A percentile compares a stretch with the other conserved stretches of the same genome.
These are phyloP conservation scores for Harpagifer antarcticus DNA, from an alignment of 2,797 vertebrate genomes.

Conservation along the genomic window DNA sequence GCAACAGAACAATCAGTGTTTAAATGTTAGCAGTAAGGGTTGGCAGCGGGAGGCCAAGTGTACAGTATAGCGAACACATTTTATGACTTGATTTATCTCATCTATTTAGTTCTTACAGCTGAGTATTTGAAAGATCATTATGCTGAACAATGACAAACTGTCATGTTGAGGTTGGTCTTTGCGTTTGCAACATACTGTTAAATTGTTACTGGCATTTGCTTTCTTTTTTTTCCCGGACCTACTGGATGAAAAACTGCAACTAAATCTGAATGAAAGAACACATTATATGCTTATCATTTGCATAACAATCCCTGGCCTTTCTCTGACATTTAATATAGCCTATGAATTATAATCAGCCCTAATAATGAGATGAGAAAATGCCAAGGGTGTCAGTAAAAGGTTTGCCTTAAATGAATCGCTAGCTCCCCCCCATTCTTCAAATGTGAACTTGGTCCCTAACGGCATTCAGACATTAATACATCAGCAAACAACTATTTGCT, in stretches of 20 bases:
- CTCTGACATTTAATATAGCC: slow-evolving; percentile 85
- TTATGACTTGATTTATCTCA: slow-evolving; percentile 9
- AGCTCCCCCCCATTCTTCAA: slow-evolving; percentile 14
- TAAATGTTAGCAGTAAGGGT: slow-evolving; percentile 3
- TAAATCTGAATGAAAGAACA: slow-evolving; percentile 73
- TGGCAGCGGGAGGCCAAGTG: background rate
- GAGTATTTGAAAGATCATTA: slow-evolving; percentile 50
- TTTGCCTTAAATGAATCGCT: slow-evolving; percentile 74
- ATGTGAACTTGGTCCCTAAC: slow-evolving; percentile 33
- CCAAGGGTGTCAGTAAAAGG: slow-evolving; percentile 81
- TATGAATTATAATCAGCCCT: slow-evolving; percentile 83
- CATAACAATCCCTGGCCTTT: slow-evolving; percentile 87
- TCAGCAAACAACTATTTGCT: too few relatives aligned
- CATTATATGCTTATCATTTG: slow-evolving; percentile 82
- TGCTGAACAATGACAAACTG: slow-evolving; percentile 21
- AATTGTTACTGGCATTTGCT: slow-evolving; percentile 49
- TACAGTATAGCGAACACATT: background rate
- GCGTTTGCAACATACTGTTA: slow-evolving; percentile 45
- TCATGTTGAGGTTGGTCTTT: slow-evolving; percentile 17
- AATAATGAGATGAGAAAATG: slow-evolving; percentile 85
- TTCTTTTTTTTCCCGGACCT: slow-evolving; percentile 27
- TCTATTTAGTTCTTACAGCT: slow-evolving; percentile 25
- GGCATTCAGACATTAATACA: too few relatives aligned
- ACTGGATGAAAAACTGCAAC: slow-evolving; percentile 24
- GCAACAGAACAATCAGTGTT: background rate